Evolutionary conservation across 2,797 vertebrate genomes (phyloP), one percentile per base, ranked within the genome.

Genomic region (Heliangelus exortis): DNA sequence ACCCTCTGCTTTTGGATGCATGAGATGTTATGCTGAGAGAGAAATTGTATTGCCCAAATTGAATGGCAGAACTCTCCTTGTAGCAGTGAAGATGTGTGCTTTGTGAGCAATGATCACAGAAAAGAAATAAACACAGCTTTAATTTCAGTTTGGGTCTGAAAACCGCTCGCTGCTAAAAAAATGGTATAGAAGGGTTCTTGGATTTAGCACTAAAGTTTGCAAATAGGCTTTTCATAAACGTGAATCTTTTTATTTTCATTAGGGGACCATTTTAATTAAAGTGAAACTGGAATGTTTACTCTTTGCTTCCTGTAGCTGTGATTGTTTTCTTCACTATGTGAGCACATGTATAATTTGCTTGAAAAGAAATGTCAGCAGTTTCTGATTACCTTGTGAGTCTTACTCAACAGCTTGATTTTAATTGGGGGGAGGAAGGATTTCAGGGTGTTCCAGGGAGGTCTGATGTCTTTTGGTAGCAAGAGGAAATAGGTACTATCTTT

Each of bases 351-450:
- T 92, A 90, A 95, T 96, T 95, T 88, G 61, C 76, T 96, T 45
- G 91, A 94, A 90, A 96, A 94, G 86, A 96, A 94, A 75, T 81
- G 94, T 96, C 93, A 95, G 90, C 95, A 96, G 84, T 94, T 96
- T 95, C 84, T 89, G 91, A 94, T 94, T 96, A 85, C 91, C 87
- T 73, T 84, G 80, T 81, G 89, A 94, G 78, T 83, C 94, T 94
- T 95, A 89, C 84, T 95, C 94, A 94, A 93, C 91, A 93, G 74
- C 95, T 95, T 96, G 92, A 91, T 96, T 93, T 94, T 95, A 96
- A 95, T n/a, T 95, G 95, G 92, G 81, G 78, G 75, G 65, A 92
- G 95, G 79, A 84, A 84, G 81, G 71, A 93, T 96, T 96, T 94
- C 90, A 91, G 89, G 85, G 86, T 93, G 88, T 78, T 91, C 54